A percentile compares a stretch with the other conserved stretches of the same genome.
These are phyloP conservation scores for Phalloptychus januarius DNA, from an alignment of 2,797 vertebrate genomes.

Conservation along the genomic window DNA sequence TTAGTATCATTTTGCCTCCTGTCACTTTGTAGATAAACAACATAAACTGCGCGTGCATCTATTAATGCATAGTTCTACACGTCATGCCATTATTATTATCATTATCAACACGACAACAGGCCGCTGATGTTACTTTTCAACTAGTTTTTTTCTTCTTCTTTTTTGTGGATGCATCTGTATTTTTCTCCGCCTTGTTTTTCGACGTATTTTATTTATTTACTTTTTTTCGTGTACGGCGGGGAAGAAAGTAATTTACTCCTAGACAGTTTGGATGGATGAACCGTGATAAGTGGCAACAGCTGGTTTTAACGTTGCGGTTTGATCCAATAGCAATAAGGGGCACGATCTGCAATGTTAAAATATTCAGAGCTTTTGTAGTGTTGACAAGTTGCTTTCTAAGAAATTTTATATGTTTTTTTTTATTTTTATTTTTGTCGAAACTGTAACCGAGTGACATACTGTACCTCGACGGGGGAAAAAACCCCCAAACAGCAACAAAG, in stretches of 20 bases:
- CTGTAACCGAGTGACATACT: background rate
- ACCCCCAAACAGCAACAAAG: background rate
- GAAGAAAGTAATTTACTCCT: constrained; percentile 12
- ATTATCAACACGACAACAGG: constrained; percentile 37
- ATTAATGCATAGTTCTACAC: constrained; percentile 36
- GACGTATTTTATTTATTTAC: no score
- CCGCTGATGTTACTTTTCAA: constrained; percentile 35
- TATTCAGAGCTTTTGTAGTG: constrained; percentile 3
- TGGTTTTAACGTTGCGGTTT: constrained; percentile 9
- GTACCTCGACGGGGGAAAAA: background rate
- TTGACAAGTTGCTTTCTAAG: background rate
- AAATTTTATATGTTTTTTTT: background rate
- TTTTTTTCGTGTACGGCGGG: background rate
- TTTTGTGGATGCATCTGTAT: background rate
- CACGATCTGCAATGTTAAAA: background rate
- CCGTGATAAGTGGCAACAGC: constrained; percentile 18
- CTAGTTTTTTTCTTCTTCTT: constrained; percentile 13
- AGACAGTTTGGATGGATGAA: constrained; percentile 12
- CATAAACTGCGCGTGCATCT: constrained; percentile 37
- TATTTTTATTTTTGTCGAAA: background rate
- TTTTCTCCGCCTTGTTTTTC: constrained; percentile 13
- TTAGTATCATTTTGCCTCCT: constrained; percentile 29
- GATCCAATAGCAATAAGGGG: constrained; percentile 2
- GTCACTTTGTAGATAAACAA: constrained; percentile 47
- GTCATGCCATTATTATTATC: constrained; percentile 24